Conservation (phyloP, 1,140 invertebrate species). For the Apis cerana region DNA sequence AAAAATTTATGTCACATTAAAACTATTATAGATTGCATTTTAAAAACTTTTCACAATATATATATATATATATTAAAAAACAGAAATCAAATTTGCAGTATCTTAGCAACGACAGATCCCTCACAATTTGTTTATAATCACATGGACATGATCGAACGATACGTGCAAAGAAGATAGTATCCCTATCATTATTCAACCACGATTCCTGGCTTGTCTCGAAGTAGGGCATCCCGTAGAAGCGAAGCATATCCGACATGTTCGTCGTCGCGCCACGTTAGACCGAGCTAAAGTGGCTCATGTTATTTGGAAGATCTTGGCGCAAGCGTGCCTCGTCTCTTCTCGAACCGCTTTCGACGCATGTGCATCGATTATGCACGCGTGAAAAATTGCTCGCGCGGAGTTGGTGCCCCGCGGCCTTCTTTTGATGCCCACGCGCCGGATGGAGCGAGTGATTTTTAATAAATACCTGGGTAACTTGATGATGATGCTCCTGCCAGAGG, state of each 20-base stretch:
- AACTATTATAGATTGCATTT: no score
- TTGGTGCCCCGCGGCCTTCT: not conserved
- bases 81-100: no score
- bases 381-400: conserved; percentile 18
- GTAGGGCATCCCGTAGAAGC: conserved; percentile 39
- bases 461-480: not conserved
- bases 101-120: no score
- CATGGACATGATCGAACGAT: no score
- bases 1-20: no score
- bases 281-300: conserved; percentile 48
- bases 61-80: no score
- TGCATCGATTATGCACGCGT: conserved; percentile 41
- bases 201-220: conserved; percentile 34
- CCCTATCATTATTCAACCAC: conserved; percentile 13
- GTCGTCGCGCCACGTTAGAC: conserved; percentile 41
- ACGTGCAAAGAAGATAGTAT: not conserved
- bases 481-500: not conserved
- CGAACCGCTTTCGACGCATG: conserved; percentile 20
- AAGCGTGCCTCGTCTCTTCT: conserved; percentile 34
- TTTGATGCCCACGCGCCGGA: not conserved
- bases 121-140: no score
- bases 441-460: not conserved
- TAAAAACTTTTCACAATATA: no score
- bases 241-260: conserved; percentile 41
- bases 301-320: conserved; percentile 56